Percentiles rank a stretch among this genome's conserved stretches.
These are phyloP conservation scores for Spilosoma lubricipeda DNA, from an alignment of 2,888 invertebrate genomes.

Conservation along the genomic window DNA sequence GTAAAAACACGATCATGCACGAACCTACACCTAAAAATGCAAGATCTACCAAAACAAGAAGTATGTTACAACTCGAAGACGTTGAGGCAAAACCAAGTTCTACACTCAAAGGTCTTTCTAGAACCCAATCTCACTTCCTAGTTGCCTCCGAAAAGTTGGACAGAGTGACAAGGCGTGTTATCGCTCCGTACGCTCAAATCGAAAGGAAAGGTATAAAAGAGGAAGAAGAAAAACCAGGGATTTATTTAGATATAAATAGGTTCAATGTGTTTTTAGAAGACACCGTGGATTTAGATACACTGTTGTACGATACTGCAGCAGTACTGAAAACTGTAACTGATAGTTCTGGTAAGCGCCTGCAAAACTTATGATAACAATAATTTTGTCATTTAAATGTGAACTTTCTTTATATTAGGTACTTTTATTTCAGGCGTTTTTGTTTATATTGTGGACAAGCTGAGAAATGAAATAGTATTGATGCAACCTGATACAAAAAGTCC, in stretches of 20 bases:
- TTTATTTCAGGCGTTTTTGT: conserved; percentile 82
- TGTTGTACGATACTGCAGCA: conserved; percentile 86
- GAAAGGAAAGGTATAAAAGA: conserved; percentile 75
- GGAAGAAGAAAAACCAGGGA: conserved; percentile 67
- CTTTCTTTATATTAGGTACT: conserved; percentile 11
- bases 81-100: conserved; percentile 9
- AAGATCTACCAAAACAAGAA: conserved; percentile 65
- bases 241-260: conserved; percentile 77
- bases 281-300: conserved; percentile 83
- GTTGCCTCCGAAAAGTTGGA: conserved; percentile 80
- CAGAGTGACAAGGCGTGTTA: conserved; percentile 85
- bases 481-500: conserved; percentile 78
- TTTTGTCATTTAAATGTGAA: background rate
- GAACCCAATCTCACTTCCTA: conserved; percentile 76
- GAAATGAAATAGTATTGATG: conserved; percentile 85
- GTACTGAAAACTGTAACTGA: conserved; percentile 85
- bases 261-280: conserved; percentile 85
- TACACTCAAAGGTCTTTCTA: conserved; percentile 40
- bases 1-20: conserved; percentile 52
- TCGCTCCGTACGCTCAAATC: conserved; percentile 86
- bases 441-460: conserved; percentile 83
- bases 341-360: conserved; percentile 78
- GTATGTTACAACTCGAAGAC: background rate
- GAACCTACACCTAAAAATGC: conserved; percentile 60
- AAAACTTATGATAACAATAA: background rate